Evolutionary conservation across 2,113 vertebrate genomes (phyloP).

Genomic region (Pithys albifrons): DNA sequence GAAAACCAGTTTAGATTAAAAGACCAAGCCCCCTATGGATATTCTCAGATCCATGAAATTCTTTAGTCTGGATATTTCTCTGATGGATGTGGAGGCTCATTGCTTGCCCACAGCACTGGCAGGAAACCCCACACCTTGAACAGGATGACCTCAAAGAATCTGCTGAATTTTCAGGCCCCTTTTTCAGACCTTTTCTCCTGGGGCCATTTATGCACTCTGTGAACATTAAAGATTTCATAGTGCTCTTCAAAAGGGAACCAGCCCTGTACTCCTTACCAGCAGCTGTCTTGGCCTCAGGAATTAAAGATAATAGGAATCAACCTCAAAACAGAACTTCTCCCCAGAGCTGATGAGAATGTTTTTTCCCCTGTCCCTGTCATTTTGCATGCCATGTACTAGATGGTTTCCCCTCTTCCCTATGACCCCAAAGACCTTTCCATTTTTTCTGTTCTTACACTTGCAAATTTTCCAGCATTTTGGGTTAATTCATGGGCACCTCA

Average conservation of each 20-base stretch:
- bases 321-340: not conserved
- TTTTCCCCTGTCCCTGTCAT: not conserved
- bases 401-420: rapidly evolving
- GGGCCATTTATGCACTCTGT: not conserved
- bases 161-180: not conserved
- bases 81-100: not conserved
- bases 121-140: constrained; percentile 48
- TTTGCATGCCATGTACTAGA: not conserved
- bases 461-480: not conserved
- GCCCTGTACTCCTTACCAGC: not conserved
- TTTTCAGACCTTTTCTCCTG: not conserved
- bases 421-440: not conserved
- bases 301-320: not conserved
- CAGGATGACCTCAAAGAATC: constrained; percentile 24
- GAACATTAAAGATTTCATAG: constrained; percentile 27
- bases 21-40: constrained; percentile 23
- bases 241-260: constrained; percentile 19
- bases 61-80: constrained; percentile 32
- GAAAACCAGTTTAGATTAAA: constrained; percentile 60
- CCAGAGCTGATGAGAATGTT: not conserved
- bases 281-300: not conserved
- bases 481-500: not conserved
- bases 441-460: not conserved
- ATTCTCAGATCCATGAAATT: constrained; percentile 47
- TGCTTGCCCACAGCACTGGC: not conserved